phyloP scores from a whole-genome alignment of 1,140 invertebrate genomes.

The Maniola jurtina region DNA sequence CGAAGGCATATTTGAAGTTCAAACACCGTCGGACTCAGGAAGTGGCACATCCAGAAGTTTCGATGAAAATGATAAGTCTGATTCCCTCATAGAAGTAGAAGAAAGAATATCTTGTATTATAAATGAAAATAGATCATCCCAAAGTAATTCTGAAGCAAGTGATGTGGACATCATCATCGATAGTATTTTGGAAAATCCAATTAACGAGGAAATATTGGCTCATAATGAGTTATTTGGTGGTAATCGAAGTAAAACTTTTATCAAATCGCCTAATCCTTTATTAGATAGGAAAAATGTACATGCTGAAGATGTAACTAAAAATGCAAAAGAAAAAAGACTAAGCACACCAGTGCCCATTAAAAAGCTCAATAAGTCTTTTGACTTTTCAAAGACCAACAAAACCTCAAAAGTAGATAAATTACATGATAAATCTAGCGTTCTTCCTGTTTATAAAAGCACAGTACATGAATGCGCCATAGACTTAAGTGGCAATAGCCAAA shows the following conservation, averaged over 20 bases:
- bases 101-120: conserved; percentile 73
- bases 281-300: conserved; percentile 23
- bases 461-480: conserved; percentile 46
- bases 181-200: conserved; percentile 54
- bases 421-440: conserved; percentile 57
- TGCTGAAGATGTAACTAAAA: conserved; percentile 37
- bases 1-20: conserved; percentile 55
- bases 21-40: conserved; percentile 64
- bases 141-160: conserved; percentile 69
- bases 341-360: conserved; percentile 58
- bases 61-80: conserved; percentile 57
- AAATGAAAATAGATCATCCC: conserved; percentile 69
- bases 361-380: conserved; percentile 62
- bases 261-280: conserved; percentile 39
- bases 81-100: conserved; percentile 66
- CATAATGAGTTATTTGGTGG: conserved; percentile 44
- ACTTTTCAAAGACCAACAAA: conserved; percentile 52
- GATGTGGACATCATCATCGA: conserved; percentile 69
- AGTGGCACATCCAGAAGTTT: conserved; percentile 59
- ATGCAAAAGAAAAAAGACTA: conserved; percentile 52
- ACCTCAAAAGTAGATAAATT: conserved; percentile 43
- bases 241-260: conserved; percentile 60
- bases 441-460: conserved; percentile 65
- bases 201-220: conserved; percentile 37
- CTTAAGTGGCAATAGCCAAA: conserved; percentile 46